Base-by-base conservation (phyloP, 1,140 invertebrate genomes). In the Panagrolaimus sp. region DNA sequence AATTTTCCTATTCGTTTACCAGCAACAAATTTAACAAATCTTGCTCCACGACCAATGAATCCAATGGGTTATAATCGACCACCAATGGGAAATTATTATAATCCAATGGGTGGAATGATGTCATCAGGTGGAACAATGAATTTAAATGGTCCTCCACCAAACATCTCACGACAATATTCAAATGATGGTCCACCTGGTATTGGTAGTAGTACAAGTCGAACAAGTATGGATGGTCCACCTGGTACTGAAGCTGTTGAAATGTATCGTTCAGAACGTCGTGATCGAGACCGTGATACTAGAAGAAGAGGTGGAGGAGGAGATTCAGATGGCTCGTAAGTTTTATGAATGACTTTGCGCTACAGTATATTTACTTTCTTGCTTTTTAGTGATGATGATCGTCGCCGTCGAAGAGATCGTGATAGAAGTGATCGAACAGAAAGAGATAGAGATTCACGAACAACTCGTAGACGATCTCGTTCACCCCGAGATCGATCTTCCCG, bases 321-420 rank as follows among this genome's bases (percentile, higher is more conserved):
- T 57, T 57, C 51, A 11, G 51, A 57, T 57, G 51, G 51, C n/a
- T 57, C 51, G 51, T 57, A 13, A 57, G 51, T 57, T 57, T 23
- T 23, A 38, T 38, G 31, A 4, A 38, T 16, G 0, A 11, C 20
- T 3, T 57, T 25, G 9, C 2, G 5, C 9, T 48, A n/a, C 47
- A 48, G 20, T 48, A 48, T 14, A 14, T n/a, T n/a, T n/a, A n/a
- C n/a, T n/a, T n/a, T n/a, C n/a, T n/a, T n/a, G n/a, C 47, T 48
- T 48, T 57, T 57, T 27, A 57, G 51, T 1, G 51, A 57, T 20
- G 51, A 57, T 4, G 51, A 57, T 25, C 51, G 51, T 27, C 51
- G 51, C 1, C 51, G 51, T n/a, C 51, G 51, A 20, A 20, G 51
- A 11, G n/a, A n/a, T n/a, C 51, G n/a, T 11, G 51, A 57, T 13